Evolutionary conservation across 1,140 invertebrate genomes (phyloP), one percentile per base, ranked within the genome.

Genomic region (Stegodyphus dumicola): DNA sequence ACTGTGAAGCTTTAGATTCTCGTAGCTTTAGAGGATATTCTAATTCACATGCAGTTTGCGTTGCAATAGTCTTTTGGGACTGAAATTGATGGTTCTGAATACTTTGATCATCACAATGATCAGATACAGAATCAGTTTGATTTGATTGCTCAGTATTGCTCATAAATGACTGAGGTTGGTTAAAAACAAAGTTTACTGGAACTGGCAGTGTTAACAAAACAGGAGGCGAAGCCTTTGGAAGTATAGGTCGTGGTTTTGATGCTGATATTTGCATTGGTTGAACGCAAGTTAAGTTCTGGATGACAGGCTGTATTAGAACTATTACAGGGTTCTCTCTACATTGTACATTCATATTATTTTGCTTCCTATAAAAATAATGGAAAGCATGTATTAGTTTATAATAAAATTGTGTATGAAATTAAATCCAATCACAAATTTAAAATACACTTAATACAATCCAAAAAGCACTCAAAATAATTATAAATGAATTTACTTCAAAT

Each of bases 1-100:
- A 86, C 49, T 86, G 84, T 51, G 84, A 86, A 60, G 75, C 84
- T 18, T 74, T 17, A 13, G 84, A 86, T 66, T 73, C 66, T 54
- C 52, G 60, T 0, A 10, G 10, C n/a, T 86, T 85, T 51, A n/a
- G 2, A 52, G 52, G 54, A 18, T 9, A 18, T 1, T 70, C 65
- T 10, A 51, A 18, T 48, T 70, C n/a, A 33, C 3, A 49, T 1
- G 48, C 15, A 48, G 81, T 85, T 85, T 85, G 81, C n/a, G 71
- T 74, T 17, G 51, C 71, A 54, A 17, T 56, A 54, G 13, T 52
- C 1, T 52, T 67, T 5, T 67, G 65, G 2, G 17, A 67, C n/a
- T 67, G 7, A 7, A 7, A 13, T n/a, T 67, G 65, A 67, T n/a
- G 7, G 7, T 17, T 67, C n/a, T 13, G 11, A 7, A 5, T 60